Base-by-base conservation (phyloP, 2,888 invertebrate genomes). In the Thera britannica region DNA sequence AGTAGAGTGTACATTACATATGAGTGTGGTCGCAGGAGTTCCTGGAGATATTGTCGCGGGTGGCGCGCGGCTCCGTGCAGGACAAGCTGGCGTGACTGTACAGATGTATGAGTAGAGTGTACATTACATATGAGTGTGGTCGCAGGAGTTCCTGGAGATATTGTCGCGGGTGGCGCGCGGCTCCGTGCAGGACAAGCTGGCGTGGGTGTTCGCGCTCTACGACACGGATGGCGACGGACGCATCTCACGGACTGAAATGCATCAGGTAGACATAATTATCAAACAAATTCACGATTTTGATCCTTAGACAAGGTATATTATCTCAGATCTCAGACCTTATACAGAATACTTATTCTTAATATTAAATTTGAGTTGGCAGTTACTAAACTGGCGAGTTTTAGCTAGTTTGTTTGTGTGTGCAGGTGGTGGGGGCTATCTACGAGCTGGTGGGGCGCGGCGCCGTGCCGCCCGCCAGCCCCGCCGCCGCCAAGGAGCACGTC, bases 151-250 rank as follows among this genome's bases (percentile, higher is more conserved):
- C 89, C 94, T 98, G 58, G 96, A 95, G 78, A 97, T 97, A 67
- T 90, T 98, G 44, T 98, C 98, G 35, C 96, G 97, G 77, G 96
- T 98, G 71, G 97, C 97, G 0, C 95, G 98, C 67, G 98, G 98
- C 9, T 96, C 96, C 23, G 95, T 97, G 3, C 96, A 97, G 79
- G 98, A 98, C 86, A 97, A 98, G 84, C 92, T 98, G 52, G 96
- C 97, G 76, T 98, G 98, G 98, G 96, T 98, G 63, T 98, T 98
- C 87, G 96, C 96, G 7, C 93, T 98, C 34, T 98, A 98, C 90
- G 98, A 98, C 87, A 95, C 97, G 67, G 97, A 98, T 81, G 96
- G 97, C 0, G 98, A 98, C 84, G 98, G 98, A 0, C 94, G 96
- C 70, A 97, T 98, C 83, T 97, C 97, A 34, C 96, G 97, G 79